Evolutionary conservation across 2,113 vertebrate genomes (phyloP), one percentile per base, ranked within the genome.

Genomic region (Ptilonorhynchus violaceus): DNA sequence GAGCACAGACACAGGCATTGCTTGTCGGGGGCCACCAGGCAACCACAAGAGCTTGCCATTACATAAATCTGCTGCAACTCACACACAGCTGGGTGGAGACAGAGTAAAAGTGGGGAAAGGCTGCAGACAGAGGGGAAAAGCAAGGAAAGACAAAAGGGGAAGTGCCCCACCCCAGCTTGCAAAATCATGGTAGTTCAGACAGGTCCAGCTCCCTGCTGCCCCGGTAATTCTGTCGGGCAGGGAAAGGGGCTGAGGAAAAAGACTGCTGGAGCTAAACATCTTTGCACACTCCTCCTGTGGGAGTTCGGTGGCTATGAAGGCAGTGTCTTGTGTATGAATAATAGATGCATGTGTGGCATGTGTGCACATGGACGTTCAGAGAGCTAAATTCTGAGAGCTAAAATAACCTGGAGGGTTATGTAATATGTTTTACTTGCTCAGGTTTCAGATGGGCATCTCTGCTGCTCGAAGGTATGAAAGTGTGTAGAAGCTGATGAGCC

Each of bases 121-220:
- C 83, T 79, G 68, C 69, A 92, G 78, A 53, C 3, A 0, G 74
- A 95, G 83, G 41, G 66, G 44, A 62, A 62, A 94, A 91, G 85
- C 68, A 4, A 95, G 89, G 85, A 78, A 96, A 93, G 91, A 64
- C 53, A 56, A 53, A 96, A 95, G 56, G 62, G 89, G 97, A 97
- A 97, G 93, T 96, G 92, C 85, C 80, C 79, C 95, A 90, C 94
- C 96, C 96, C 31, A 79, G 33, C 63, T 97, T 97, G 94, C 94
- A 89, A 96, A 95, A 97, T 79, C 4, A 0, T 42, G 42, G 17
- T 76, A 80, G 53, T 74, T 92, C 66, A 85, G 68, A 72, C 85
- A 92, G 95, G 78, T 94, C 56, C 73, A 56, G 28, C 14, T 76
- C 6, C 1, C 27, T 50, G 73, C 47, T 91, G 63, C 62, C 22